Percentiles rank a stretch among this genome's conserved stretches.
Conservation (phyloP, 2,113 vertebrate genomes). For the Phodopus roborovskii region DNA sequence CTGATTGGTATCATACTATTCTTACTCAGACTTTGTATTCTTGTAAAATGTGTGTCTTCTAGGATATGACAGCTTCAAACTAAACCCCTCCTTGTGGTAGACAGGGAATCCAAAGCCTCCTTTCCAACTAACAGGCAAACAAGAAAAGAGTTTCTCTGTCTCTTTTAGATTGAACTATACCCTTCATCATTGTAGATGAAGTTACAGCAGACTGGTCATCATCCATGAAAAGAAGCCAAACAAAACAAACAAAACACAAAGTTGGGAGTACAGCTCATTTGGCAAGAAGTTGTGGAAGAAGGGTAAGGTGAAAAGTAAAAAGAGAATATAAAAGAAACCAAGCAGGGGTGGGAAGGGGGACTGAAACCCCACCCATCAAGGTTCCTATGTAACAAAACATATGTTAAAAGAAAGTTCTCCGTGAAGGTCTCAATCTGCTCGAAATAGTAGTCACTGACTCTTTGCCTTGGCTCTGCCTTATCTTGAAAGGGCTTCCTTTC, state of each 20-base stretch:
- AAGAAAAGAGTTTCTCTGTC: not conserved
- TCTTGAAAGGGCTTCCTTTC: not conserved
- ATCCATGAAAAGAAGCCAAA: not conserved
- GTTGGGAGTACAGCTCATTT: not conserved
- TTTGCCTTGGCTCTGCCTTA: not conserved
- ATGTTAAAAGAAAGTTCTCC: too few relatives aligned
- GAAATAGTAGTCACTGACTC: not conserved
- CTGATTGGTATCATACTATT: not conserved
- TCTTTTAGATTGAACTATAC: not conserved
- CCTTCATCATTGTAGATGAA: not conserved
- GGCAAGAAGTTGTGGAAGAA: not conserved
- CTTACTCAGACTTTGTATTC: not conserved
- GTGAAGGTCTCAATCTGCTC: not conserved
- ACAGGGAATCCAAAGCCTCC: not conserved
- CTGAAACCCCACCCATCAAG: not conserved
- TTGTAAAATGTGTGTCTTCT: not conserved
- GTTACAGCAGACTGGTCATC: not conserved
- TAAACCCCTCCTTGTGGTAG: not conserved
- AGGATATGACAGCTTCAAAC: not conserved
- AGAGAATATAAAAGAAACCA: not conserved
- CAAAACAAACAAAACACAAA: not conserved
- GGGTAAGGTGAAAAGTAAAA: not conserved
- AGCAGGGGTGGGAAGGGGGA: not conserved
- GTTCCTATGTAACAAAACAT: not conserved
- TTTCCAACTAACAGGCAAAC: not conserved